Evolutionary conservation across 37 sponge, comb jelly and placozoan genomes (phyloP), one percentile per base, ranked within the genome.

Genomic region (Aphrocallistes beatrix): DNA sequence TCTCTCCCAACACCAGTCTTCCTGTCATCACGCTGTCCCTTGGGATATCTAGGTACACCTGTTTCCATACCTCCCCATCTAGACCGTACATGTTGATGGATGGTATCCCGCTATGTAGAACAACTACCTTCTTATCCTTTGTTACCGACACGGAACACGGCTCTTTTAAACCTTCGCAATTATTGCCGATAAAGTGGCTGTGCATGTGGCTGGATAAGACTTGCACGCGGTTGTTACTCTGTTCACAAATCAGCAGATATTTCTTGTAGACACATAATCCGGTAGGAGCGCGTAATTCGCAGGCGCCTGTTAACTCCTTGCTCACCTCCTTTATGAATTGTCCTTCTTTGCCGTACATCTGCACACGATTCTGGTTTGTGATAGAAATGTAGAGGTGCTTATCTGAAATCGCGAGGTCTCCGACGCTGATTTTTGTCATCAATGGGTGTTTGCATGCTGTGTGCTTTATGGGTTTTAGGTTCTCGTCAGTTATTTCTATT

Each of bases 291-390:
- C 75, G 28, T 28, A 60, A 30, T 13, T 60, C 75, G n/a, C 3
- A 60, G 10, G 10, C 75, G 10, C 75, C 75, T 32, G 75, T 60
- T 13, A 60, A 60, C 10, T 60, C 75, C n/a, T 60, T 60, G 75
- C 75, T 30, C 3, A 60, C n/a, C n/a, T 60, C 75, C 34, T 60
- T 60, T 21, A 60, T 19, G 75, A 60, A 60, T 60, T 28, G 10
- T 60, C 17, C 75, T 60, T 60, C 75, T 28, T 60, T 60, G 75
- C n/a, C 75, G n/a, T 60, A 60, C 75, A 60, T 60, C 21, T 60
- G 75, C 3, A 60, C n/a, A 19, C 21, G 8, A 28, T 60, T 60
- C 21, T 60, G 75, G 75, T 60, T 60, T 60, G 75, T 60, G 3
- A 60, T 30, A 25, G 75, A 60, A 6, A 60, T 60, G 34, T 60